Conservation (phyloP, 2,888 invertebrate species). For the Aromia moschata region DNA sequence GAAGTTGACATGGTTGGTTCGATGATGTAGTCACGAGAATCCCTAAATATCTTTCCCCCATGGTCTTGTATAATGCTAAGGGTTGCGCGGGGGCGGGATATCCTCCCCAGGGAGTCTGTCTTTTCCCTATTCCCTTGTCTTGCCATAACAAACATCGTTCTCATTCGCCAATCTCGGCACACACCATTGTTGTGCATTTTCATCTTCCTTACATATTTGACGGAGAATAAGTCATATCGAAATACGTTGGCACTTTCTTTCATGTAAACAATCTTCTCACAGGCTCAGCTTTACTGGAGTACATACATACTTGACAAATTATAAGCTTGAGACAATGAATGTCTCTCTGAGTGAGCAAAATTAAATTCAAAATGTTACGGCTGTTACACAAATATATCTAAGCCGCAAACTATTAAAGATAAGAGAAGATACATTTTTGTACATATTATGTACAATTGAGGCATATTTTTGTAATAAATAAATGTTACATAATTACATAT, state of each 20-base stretch:
- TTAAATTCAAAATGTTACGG: too few relatives aligned
- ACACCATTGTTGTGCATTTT: constrained; percentile 56
- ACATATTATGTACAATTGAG: too few relatives aligned
- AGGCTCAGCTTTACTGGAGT: constrained; percentile 36
- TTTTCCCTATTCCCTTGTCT: constrained; percentile 66
- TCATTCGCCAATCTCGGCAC: constrained; percentile 59
- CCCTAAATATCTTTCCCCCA: constrained; percentile 61
- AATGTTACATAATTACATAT: too few relatives aligned
- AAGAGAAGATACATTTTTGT: too few relatives aligned
- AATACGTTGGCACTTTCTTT: constrained; percentile 52
- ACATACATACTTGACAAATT: constrained; percentile 40
- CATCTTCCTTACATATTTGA: constrained; percentile 41
- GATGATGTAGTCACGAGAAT: constrained; percentile 59
- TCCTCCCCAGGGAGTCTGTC: constrained; percentile 71
- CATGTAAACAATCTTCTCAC: constrained; percentile 47
- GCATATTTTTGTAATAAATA: too few relatives aligned
- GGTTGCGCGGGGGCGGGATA: constrained; percentile 55
- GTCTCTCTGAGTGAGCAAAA: too few relatives aligned
- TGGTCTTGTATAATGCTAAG: constrained; percentile 56
- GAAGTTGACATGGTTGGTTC: constrained; percentile 55
- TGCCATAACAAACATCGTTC: constrained; percentile 61
- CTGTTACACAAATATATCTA: too few relatives aligned
- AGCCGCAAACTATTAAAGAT: too few relatives aligned
- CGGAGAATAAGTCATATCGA: constrained; percentile 41
- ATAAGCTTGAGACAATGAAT: constrained; percentile 11